Base-by-base conservation (phyloP, 2,888 invertebrate genomes). In the Clostera curtula region DNA sequence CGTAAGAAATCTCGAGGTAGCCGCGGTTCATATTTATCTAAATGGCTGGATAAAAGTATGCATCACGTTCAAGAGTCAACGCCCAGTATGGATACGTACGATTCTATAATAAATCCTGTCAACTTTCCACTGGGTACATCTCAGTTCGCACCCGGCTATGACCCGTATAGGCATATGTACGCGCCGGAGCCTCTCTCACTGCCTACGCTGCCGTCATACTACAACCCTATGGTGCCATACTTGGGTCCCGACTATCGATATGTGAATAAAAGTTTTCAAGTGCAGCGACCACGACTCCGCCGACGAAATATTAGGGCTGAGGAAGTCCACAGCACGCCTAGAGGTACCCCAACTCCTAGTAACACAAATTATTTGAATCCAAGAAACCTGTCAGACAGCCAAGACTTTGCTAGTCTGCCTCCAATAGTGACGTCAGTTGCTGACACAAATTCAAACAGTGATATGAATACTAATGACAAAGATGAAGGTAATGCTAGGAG, bases 321-420 rank as follows among this genome's bases (percentile, higher is more conserved):
- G 27, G 73, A 73, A 34, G 47, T 67, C 3, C 49, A 55, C 15
- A 67, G 53, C 25, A 60, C 65, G n/a, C 60, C 67, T 1, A 58
- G 58, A 27, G 51, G 28, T 7, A 49, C 49, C 1, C 51, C 49
- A 7, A 44, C 36, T 7, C 45, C 29, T n/a, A 51, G 63, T 7
- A 39, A 58, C 7, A 66, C 46, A n/a, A 66, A 59, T 40, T 77
- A 74, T 29, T 53, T 74, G 16, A 76, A 75, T 54, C 70, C 72
- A 67, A 82, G 76, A 62, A 70, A 64, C 46, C 67, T 68, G 32
- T 56, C 63, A 12, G 83, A 80, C 22, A 79, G 68, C 36, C 76
- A 80, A 37, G 88, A 88, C 43, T 88, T 83, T 49, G 86, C 91
- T 23, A 93, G 93, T 59, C 64, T 93, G 35, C 93, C 93, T 12